Evolutionary conservation across 2,888 invertebrate genomes (phyloP).

Genomic region (Diarsia rubi): DNA sequence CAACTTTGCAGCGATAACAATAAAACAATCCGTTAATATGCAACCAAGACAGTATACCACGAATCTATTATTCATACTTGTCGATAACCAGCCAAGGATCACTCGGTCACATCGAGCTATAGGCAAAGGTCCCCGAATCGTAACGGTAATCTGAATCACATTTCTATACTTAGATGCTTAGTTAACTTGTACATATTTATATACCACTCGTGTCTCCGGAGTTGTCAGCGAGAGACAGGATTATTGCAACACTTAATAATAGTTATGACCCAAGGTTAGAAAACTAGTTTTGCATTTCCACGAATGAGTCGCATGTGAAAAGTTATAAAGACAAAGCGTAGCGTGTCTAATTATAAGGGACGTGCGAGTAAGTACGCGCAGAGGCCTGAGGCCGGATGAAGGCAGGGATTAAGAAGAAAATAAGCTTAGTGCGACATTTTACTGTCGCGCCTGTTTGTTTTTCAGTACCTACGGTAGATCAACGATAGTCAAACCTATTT

Average conservation of each 20-base stretch:
- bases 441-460: neutral
- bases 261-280: constrained; percentile 44
- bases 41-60: constrained; percentile 48
- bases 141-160: constrained; percentile 61
- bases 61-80: constrained; percentile 65
- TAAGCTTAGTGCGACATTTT: constrained; percentile 17
- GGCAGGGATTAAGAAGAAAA: constrained; percentile 19
- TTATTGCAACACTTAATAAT: constrained; percentile 52
- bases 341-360: constrained; percentile 58
- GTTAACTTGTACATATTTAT: constrained; percentile 46
- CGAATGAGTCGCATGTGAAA: constrained; percentile 56
- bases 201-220: constrained; percentile 37
- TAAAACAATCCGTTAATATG: constrained; percentile 41
- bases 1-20: constrained; percentile 26
- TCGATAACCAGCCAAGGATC: constrained; percentile 65
- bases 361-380: constrained; percentile 50
- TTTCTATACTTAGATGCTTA: constrained; percentile 54
- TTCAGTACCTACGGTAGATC: constrained; percentile 5
- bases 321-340: constrained; percentile 53
- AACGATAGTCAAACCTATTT: too few relatives aligned
- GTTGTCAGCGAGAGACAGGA: constrained; percentile 52
- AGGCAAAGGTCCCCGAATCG: constrained; percentile 60
- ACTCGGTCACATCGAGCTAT: constrained; percentile 63
- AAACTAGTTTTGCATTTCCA: constrained; percentile 55
- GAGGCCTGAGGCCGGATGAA: constrained; percentile 25